These are phyloP conservation scores for Panulirus ornatus DNA, from an alignment of 1,140 invertebrate genomes.

Conservation along the genomic window DNA sequence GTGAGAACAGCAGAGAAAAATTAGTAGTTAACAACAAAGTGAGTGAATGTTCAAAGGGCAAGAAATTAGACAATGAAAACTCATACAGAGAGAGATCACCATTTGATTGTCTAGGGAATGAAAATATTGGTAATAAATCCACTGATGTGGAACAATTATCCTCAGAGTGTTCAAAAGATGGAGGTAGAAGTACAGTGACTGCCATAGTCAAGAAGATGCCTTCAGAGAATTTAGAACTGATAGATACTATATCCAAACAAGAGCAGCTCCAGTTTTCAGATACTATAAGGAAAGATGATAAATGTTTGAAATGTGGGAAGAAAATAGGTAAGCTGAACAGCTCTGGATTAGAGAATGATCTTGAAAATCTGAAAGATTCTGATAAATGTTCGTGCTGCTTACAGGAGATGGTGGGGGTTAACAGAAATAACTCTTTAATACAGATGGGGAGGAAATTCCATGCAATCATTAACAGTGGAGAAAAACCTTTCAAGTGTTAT, in stretches of 20 bases:
- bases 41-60: background rate
- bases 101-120: background rate
- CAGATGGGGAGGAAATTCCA: background rate
- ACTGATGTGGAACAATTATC: background rate
- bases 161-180: background rate
- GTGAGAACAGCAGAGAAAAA: background rate
- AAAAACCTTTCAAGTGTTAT: background rate
- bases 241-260: background rate
- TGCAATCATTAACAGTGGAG: background rate
- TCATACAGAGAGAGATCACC: no score
- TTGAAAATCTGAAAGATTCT: background rate
- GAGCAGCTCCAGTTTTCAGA: background rate
- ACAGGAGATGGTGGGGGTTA: background rate
- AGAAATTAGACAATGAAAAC: background rate
- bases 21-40: background rate
- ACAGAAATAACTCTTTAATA: background rate
- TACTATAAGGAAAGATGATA: background rate
- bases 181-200: background rate
- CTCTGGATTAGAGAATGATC: background rate
- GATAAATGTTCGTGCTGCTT: background rate
- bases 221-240: background rate
- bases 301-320: background rate
- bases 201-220: background rate
- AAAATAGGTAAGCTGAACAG: background rate
- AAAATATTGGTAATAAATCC: background rate